Evolutionary conservation across 2,113 vertebrate genomes (phyloP), one percentile per base, ranked within the genome.

Genomic region (Pelodiscus sinensis): DNA sequence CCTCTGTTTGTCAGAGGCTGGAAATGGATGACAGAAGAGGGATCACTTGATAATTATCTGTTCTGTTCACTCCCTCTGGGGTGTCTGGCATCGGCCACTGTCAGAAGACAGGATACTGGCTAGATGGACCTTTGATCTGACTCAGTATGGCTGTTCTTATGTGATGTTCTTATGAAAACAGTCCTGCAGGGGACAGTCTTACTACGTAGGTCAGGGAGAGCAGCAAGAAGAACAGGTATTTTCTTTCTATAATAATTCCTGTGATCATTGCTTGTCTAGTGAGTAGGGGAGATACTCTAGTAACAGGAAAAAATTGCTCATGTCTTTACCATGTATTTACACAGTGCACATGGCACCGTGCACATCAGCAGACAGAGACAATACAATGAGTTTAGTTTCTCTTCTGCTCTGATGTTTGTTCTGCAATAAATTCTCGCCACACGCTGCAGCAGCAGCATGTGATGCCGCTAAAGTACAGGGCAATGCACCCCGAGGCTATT

Each of bases 351-450:
- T 0, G 0, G 79, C 51, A 84, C 89, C 51, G 22, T 51, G 92
- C 90, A 88, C 89, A 92, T 62, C 92, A 89, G 94, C 94, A 89
- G 95, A 86, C 29, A 0, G 82, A 96, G 96, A 93, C 27, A 71
- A 24, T 50, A 94, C 79, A 94, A 94, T 94, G 95, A 90, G 57
- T 94, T 96, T 90, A 90, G 57, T 94, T 96, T 90, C 77, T 92
- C 93, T 96, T 91, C 86, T 94, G 82, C 84, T 87, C 21, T 50
- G 38, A 50, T 71, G 31, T 71, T 71, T 71, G 65, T 71, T 50
- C 92, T 87, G 62, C 80, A 0, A 2, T 83, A 11, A 52, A 84
- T 85, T 73, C 87, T 56, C 91, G 88, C 82, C 82, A 44, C 0
- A 2, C 84, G 95, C 92, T 91, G 88, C 25, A 65, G 92, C 94